phyloP scores from a whole-genome alignment of 2,888 invertebrate species.

The Ecliptopera silaceata region DNA sequence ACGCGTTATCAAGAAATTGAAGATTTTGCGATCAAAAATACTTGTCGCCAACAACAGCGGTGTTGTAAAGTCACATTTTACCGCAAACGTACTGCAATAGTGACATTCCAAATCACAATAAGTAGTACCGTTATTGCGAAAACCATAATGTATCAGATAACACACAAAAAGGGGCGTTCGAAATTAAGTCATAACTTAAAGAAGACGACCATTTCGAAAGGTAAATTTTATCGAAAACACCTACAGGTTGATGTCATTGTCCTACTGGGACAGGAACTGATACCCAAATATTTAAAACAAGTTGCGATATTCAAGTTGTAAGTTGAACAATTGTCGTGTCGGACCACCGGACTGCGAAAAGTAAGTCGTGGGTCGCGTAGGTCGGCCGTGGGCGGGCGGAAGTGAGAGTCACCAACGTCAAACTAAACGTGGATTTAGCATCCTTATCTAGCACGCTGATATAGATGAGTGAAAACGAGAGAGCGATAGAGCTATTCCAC shows the following conservation, averaged over 20 bases:
- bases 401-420: conserved; percentile 63
- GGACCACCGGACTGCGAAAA: conserved; percentile 67
- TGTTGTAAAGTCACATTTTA: conserved; percentile 33
- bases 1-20: conserved; percentile 3
- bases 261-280: conserved; percentile 49
- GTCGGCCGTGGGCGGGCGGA: conserved; percentile 80
- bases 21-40: neutral
- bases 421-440: conserved; percentile 53
- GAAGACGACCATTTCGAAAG: conserved; percentile 70
- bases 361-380: conserved; percentile 72
- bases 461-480: conserved; percentile 52
- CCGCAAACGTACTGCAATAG: conserved; percentile 38
- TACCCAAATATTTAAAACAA: conserved; percentile 1
- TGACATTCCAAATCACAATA: conserved; percentile 49
- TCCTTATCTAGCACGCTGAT: conserved; percentile 68
- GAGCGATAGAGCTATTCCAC: conserved; percentile 60
- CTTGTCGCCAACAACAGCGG: conserved; percentile 18
- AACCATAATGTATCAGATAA: conserved; percentile 56
- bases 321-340: conserved; percentile 57
- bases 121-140: conserved; percentile 60
- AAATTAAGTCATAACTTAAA: conserved; percentile 80
- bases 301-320: conserved; percentile 44
- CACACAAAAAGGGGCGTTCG: conserved; percentile 63
- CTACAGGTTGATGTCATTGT: conserved; percentile 73
- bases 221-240: conserved; percentile 70